A percentile compares a stretch with the other conserved stretches of the same genome.
Evolutionary conservation across 2,888 invertebrate species (phyloP).

Genomic region (Clusia tigrina): DNA sequence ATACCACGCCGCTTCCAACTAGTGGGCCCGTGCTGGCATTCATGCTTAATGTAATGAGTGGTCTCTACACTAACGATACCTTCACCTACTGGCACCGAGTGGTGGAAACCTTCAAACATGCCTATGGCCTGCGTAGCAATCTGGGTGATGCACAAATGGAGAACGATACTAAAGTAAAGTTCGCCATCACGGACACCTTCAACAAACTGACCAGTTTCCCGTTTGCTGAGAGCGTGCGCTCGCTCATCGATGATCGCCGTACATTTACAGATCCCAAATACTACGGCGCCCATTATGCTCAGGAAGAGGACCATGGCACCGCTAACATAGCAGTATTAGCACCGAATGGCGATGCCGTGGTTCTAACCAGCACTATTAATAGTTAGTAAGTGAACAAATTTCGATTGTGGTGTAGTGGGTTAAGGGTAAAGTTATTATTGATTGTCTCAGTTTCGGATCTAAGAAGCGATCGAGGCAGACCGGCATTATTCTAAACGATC

Average conservation of each 20-base stretch:
- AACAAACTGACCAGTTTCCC: constrained; percentile 71
- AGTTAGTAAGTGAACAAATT: constrained; percentile 41
- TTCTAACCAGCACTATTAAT: constrained; percentile 89
- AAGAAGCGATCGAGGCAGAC: constrained; percentile 76
- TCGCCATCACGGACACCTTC: constrained; percentile 56
- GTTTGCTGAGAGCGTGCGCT: constrained; percentile 68
- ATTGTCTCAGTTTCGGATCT: constrained; percentile 76
- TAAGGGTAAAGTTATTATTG: not conserved
- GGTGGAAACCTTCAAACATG: constrained; percentile 90
- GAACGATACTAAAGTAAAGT: constrained; percentile 47
- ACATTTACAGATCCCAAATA: constrained; percentile 74
- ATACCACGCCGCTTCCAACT: constrained; percentile 83
- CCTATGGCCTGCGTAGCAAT: constrained; percentile 83
- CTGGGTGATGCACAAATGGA: constrained; percentile 82
- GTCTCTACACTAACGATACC: constrained; percentile 53
- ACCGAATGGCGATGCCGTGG: constrained; percentile 89
- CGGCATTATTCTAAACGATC: constrained; percentile 92
- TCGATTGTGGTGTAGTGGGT: no score
- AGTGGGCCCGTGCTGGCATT: constrained; percentile 83
- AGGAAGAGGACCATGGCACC: constrained; percentile 83
- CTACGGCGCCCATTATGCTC: constrained; percentile 75
- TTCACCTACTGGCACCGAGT: constrained; percentile 76
- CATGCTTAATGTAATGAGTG: constrained; percentile 80
- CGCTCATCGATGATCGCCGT: constrained; percentile 64
- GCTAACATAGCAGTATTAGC: constrained; percentile 86